Conservation (phyloP, 2,888 invertebrate species). For the Mamestra brassicae region DNA sequence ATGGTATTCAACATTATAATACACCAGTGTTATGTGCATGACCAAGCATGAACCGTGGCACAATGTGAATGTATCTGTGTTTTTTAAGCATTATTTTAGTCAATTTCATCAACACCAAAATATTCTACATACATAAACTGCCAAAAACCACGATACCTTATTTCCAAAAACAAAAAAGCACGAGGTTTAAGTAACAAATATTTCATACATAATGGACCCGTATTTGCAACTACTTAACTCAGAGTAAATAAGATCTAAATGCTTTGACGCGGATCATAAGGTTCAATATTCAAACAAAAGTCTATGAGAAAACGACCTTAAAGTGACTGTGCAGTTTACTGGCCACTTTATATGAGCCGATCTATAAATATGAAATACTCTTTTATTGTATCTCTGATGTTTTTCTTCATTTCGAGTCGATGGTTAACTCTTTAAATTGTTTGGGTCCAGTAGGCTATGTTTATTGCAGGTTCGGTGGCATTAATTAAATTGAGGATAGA, state of each 20-base stretch:
- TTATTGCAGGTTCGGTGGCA: no score
- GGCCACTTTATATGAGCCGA: background rate
- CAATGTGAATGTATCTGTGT: slow-evolving; percentile 83
- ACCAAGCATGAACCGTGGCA: slow-evolving; percentile 80
- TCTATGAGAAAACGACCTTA: background rate
- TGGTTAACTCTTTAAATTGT: no score
- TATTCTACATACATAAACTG: no score
- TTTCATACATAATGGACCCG: no score
- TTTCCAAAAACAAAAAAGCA: background rate
- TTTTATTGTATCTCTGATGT: background rate
- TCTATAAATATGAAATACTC: background rate
- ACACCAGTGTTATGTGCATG: slow-evolving; percentile 74
- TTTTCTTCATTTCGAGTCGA: no score
- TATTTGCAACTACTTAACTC: no score
- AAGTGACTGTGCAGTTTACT: background rate
- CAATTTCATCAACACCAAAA: slow-evolving; percentile 24
- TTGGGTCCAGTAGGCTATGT: no score
- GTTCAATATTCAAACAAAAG: background rate
- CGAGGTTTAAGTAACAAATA: no score
- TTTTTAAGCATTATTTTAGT: slow-evolving; percentile 45
- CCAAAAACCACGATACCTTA: no score
- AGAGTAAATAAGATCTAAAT: no score
- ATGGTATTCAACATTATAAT: slow-evolving; percentile 52
- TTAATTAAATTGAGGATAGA: no score
- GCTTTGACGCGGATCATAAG: background rate